Evolutionary conservation across 2,113 vertebrate genomes (phyloP), one percentile per base, ranked within the genome.

Genomic region (Tenebrosternarchus preto): DNA sequence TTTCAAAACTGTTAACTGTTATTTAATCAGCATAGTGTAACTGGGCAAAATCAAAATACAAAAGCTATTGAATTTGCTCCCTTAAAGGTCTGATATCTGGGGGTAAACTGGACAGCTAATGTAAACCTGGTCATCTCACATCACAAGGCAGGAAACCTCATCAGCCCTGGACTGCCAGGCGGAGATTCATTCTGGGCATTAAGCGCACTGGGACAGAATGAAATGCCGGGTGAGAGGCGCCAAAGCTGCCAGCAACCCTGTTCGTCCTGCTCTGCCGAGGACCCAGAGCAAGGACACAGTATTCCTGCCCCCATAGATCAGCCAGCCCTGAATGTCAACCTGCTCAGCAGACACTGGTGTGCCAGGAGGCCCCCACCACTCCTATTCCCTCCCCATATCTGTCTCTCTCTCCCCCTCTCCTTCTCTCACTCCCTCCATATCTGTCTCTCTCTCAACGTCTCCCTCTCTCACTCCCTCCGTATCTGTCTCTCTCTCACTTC

Each of bases 311-410:
- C 92, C 90, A 92, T 92, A 92, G 91, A 93, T 93, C 91, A 92
- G 91, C 92, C 92, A 92, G 90, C 88, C 85, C 92, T 92, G 91
- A 93, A 93, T 93, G 92, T 92, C 92, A 93, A 91, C 88, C 78
- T 84, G 81, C 90, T 88, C 91, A 93, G 92, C 92, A 92, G 91
- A 90, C 88, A 55, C 86, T 78, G 82, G 85, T 67, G 86, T 92
- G 91, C 92, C 91, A 92, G 90, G 89, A 92, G 90, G 91, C 91
- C 90, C 89, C 89, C 57, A 17, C 71, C 74, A 29, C 78, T 74
- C 53, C 27, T n/a, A 15, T 77, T 57, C 20, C 36, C 63, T 70
- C 66, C 60, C 76, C 25, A 88, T 89, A 86, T 86, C 86, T 84
- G 85, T 88, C 87, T 85, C 87, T 91, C 86, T 89, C 43, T 50